These are phyloP conservation scores for Meandrusa payeni DNA, from an alignment of 2,888 invertebrate species.

Conservation along the genomic window DNA sequence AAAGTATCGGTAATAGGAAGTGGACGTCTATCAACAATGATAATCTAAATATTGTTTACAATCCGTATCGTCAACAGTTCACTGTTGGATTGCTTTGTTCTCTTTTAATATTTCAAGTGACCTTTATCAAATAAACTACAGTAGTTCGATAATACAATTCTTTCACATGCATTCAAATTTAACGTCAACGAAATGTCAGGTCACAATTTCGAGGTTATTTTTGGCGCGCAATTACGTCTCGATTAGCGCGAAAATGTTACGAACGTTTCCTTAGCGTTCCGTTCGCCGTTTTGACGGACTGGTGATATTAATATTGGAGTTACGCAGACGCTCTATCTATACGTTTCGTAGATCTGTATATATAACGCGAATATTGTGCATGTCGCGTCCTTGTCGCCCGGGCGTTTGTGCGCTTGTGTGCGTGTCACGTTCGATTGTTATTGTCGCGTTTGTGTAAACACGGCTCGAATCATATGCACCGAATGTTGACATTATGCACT, in stretches of 20 bases:
- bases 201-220: slow-evolving; percentile 1
- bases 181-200: slow-evolving; percentile 2
- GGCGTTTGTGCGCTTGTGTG: slow-evolving; percentile 26
- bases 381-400: slow-evolving; percentile 30
- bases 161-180: background rate
- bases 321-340: background rate
- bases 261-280: background rate
- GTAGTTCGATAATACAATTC: background rate
- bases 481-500: slow-evolving; percentile 33
- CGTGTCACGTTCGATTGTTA: slow-evolving; percentile 48
- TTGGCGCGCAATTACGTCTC: slow-evolving; percentile 5
- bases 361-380: slow-evolving; percentile 9
- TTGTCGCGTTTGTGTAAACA: slow-evolving; percentile 64
- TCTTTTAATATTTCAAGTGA: slow-evolving; percentile 6
- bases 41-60: slow-evolving; percentile 1
- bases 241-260: background rate
- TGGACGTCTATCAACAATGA: slow-evolving; percentile 3
- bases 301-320: slow-evolving; percentile 1
- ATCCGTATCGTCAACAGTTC: too few relatives aligned
- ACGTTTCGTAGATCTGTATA: background rate
- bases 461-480: slow-evolving; percentile 44
- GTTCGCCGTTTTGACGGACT: background rate
- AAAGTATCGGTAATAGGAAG: background rate
- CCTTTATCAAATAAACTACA: background rate
- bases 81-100: background rate